Evolutionary conservation across 53 echinoderm and acorn worm species (phyloP).

Genomic region (Astropecten irregularis): DNA sequence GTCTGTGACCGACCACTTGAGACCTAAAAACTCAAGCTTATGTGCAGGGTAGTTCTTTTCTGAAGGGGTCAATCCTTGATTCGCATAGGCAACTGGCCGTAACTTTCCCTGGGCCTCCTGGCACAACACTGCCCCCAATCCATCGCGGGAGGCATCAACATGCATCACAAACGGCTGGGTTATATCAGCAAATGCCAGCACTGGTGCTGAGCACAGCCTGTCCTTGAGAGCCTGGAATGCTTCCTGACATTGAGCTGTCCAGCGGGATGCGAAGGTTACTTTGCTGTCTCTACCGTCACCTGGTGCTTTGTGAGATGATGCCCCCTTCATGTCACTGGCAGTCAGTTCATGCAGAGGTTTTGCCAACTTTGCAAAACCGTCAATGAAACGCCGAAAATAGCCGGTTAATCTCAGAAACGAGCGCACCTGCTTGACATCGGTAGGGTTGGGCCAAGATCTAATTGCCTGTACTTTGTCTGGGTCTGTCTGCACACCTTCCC

Average conservation of each 20-base stretch:
- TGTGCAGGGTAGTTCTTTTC: background rate
- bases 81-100: background rate
- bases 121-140: slow-evolving; percentile 46
- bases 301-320: background rate
- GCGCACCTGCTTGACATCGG: slow-evolving; percentile 36
- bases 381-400: slow-evolving; percentile 51
- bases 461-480: slow-evolving; percentile 52
- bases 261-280: background rate
- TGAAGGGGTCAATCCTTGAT: background rate
- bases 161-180: slow-evolving; percentile 58
- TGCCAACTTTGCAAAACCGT: slow-evolving; percentile 42
- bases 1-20: too few relatives aligned
- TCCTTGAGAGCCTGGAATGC: slow-evolving; percentile 55
- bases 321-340: background rate
- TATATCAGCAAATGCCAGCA: slow-evolving; percentile 62
- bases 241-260: slow-evolving; percentile 52
- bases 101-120: slow-evolving; percentile 32
- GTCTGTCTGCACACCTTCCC: slow-evolving; percentile 65
- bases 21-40: background rate
- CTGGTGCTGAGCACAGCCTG: slow-evolving; percentile 33
- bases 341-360: slow-evolving; percentile 43
- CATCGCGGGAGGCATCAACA: slow-evolving; percentile 59
- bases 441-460: slow-evolving; percentile 44
- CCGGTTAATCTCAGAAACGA: slow-evolving; percentile 58
- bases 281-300: background rate